These are phyloP conservation scores for Protonemura montana DNA, from an alignment of 2,888 invertebrate species.

Conservation along the genomic window DNA sequence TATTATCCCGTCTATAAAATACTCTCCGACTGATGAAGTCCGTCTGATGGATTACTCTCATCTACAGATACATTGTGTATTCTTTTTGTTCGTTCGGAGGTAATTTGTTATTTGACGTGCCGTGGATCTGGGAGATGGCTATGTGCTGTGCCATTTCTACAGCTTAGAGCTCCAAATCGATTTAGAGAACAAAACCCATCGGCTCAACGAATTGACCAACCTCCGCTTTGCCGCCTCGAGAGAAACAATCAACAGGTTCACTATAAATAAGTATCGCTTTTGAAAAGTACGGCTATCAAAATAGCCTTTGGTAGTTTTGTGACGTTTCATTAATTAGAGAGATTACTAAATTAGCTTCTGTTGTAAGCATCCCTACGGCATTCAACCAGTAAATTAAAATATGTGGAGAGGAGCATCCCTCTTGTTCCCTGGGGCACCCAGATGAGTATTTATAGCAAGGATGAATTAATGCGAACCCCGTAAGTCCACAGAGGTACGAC, in stretches of 20 bases:
- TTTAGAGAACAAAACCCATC: not conserved
- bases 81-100: not conserved
- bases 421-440: too few species aligned
- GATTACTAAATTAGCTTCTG: not conserved
- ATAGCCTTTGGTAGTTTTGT: not conserved
- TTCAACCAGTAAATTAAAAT: too few species aligned
- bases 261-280: not conserved
- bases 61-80: not conserved
- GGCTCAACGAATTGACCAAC: not conserved
- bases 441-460: too few species aligned
- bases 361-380: not conserved
- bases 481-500: too few species aligned
- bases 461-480: too few species aligned
- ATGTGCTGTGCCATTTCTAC: not conserved
- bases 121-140: not conserved
- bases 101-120: not conserved
- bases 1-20: not conserved
- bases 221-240: not conserved
- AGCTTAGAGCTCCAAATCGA: not conserved
- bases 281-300: not conserved
- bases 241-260: not conserved
- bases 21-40: not conserved
- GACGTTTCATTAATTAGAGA: not conserved
- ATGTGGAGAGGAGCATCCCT: too few species aligned
- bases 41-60: not conserved